phyloP scores from a whole-genome alignment of 1,140 invertebrate species.

The Pseudomyrmex pallidus region DNA sequence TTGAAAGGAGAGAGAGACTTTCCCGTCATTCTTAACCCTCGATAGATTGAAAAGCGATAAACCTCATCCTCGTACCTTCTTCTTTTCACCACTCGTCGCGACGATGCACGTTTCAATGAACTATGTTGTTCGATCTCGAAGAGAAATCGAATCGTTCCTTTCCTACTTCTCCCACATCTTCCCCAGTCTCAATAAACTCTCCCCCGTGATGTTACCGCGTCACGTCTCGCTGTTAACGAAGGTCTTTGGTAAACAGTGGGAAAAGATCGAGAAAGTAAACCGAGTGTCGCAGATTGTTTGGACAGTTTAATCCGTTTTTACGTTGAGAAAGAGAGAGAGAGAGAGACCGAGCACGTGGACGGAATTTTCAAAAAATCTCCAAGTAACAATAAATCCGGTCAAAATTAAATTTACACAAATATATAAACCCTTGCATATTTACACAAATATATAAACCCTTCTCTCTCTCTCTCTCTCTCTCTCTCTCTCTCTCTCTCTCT shows the following conservation, averaged over 20 bases:
- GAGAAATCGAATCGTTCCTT: conserved; percentile 21
- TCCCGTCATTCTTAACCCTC: conserved; percentile 71
- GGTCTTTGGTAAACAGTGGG: not conserved
- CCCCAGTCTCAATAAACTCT: conserved; percentile 27
- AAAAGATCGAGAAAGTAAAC: not conserved
- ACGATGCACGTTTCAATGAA: conserved; percentile 41
- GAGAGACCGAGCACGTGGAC: not conserved
- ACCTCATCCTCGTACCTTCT: conserved; percentile 63
- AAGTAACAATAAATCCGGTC: too few species aligned
- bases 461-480: too few species aligned
- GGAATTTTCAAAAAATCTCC: too few species aligned
- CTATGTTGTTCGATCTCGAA: conserved; percentile 58
- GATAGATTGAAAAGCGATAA: conserved; percentile 76
- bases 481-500: too few species aligned
- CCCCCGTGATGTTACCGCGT: not conserved
- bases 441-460: too few species aligned
- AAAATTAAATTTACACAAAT: too few species aligned
- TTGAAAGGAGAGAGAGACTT: conserved; percentile 69
- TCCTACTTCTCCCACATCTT: conserved; percentile 8
- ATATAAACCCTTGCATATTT: too few species aligned
- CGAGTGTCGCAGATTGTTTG: conserved; percentile 1
- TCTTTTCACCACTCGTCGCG: conserved; percentile 25
- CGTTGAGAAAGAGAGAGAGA: not conserved
- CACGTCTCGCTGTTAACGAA: conserved; percentile 18
- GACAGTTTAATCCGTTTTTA: not conserved